Evolutionary conservation across 2,797 vertebrate species (phyloP), one percentile per base, ranked within the genome.

Genomic region (Melanotaenia nigrans): DNA sequence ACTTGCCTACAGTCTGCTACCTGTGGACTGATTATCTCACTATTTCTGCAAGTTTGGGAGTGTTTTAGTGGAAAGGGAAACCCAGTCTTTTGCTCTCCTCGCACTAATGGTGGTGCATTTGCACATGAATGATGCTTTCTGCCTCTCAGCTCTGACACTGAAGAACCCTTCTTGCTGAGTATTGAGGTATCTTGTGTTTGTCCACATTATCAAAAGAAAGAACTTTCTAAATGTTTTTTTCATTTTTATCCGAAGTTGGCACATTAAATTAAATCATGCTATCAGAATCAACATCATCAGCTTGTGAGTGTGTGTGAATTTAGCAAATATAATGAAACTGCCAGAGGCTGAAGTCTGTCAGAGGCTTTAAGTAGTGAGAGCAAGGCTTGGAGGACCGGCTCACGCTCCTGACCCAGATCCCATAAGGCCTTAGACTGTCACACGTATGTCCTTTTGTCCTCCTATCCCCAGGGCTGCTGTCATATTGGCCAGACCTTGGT

Each of bases 51-150:
- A 63, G 59, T 58, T 35, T 57, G 28, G 54, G 60, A 51, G n/a
- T 65, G 62, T 75, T 79, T 7, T 42, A 5, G 32, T 78, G 64
- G 61, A n/a, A 49, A 79, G 63, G 59, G 67, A 79, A 68, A 36
- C 54, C 69, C 40, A 64, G 79, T 81, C 49, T 71, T 61, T 36
- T 68, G 13, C 33, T 54, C 60, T 80, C 20, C 33, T 68, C 80
- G 45, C 78, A 89, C 81, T 87, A 82, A 88, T 83, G 81, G 76
- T 68, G 54, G 38, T 65, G 42, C 66, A 93, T 93, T 91, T 93
- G 62, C 90, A 93, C 92, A 88, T 94, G 89, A 93, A 93, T 92
- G 84, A 75, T 75, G 73, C 85, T 87, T 90, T 92, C 87, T 92
- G 91, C 88, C 89, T 76, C 47, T 84, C 73, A 74, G 76, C 82